Percentiles rank a stretch among this genome's conserved stretches.
These are phyloP conservation scores for Drosophila cognata DNA, from an alignment of 2,888 invertebrate species.

Conservation along the genomic window DNA sequence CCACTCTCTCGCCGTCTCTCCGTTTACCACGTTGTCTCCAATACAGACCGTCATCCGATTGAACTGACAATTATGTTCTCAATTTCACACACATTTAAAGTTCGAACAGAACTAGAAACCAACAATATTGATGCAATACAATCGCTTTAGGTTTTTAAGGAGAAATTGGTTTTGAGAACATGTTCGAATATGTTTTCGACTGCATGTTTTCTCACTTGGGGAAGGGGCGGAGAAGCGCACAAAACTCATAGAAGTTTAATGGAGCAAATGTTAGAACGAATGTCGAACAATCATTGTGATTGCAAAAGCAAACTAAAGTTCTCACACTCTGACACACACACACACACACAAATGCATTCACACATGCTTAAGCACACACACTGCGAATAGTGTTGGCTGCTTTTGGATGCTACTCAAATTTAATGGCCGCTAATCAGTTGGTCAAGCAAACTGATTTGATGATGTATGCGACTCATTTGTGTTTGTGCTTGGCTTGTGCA, in stretches of 20 bases:
- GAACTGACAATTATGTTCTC: not conserved
- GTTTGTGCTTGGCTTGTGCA: conserved; percentile 26
- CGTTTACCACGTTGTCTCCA: not conserved
- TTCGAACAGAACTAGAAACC: not conserved
- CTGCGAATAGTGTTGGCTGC: not conserved
- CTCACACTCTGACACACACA: not conserved
- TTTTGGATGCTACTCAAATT: conserved; percentile 14
- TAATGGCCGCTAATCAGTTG: conserved; percentile 16
- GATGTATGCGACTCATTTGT: conserved; percentile 29
- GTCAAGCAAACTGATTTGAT: conserved; percentile 14
- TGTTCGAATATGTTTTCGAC: not conserved
- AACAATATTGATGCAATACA: not conserved
- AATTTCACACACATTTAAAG: not conserved
- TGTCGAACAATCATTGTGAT: conserved; percentile 19
- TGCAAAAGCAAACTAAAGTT: conserved; percentile 9
- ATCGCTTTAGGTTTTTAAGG: fast-evolving
- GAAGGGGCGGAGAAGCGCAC: not conserved
- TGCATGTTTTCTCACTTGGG: not conserved
- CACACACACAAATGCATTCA: not conserved
- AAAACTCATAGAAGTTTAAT: conserved; percentile 26
- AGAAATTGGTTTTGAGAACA: not conserved
- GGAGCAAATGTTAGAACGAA: conserved; percentile 5
- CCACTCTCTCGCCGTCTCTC: too few species aligned
- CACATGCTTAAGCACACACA: not conserved
- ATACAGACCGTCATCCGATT: not conserved